Base-by-base conservation (phyloP, 2,888 invertebrate species). In the Augiades crinisus region DNA sequence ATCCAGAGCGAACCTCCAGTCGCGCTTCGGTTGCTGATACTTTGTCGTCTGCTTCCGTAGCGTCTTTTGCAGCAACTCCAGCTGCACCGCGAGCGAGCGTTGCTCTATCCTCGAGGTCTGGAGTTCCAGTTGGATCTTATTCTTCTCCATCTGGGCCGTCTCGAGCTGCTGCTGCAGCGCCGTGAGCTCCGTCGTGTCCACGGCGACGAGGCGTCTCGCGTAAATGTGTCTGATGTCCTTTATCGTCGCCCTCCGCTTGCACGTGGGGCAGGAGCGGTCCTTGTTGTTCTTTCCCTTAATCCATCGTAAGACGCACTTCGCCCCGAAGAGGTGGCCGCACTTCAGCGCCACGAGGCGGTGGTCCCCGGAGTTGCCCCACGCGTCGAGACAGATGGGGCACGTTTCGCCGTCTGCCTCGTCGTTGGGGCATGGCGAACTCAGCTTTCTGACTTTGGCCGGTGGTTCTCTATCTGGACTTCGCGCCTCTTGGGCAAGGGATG, bases 301-400 rank as follows among this genome's bases (percentile, higher is more conserved):
- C 97, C 97, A 97, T 24, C 93, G 90, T 45, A 91, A 82, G 5
- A 97, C 94, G 71, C 98, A 98, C 12, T 91, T 90, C 0, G 92
- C 82, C 0, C 99, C 99, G 78, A 98, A 99, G 5, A 98, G 80
- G 81, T 99, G 99, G 0, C 99, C 99, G 78, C 99, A 99, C 68
- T 94, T 94, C 5, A 99, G 81, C 0, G 96, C 94, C n/a, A 95
- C 94, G 2, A 98, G 82, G 46, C 98, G 91, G 75, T 99, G 99
- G 0, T 92, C 92, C 0, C 98, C 98, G 0, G 94, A 92, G 72
- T 94, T 96, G 2, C 95, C 95, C 96, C 97, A 98, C 2, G 91
- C 81, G 49, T 98, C 98, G 58, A 97, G 90, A 71, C 98, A 98
- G 59, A 98, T 98, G 0, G 97, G 93, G 65, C 98, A 98, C 0